phyloP scores from a whole-genome alignment of 2,113 vertebrate species.

The Lophius piscatorius region DNA sequence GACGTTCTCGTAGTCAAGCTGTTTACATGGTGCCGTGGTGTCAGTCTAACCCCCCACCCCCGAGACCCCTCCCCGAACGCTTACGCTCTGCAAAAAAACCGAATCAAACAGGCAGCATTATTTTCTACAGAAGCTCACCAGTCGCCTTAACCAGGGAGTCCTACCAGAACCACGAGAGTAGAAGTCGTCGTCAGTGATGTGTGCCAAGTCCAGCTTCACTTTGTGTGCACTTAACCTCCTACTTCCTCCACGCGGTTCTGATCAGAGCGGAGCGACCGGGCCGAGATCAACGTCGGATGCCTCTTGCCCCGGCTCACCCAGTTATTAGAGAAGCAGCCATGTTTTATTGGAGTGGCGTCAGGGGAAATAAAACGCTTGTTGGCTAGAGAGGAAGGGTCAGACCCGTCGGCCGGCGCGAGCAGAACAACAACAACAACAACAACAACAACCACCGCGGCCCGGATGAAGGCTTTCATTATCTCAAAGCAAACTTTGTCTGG shows the following conservation, averaged over 20 bases:
- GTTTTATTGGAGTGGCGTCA: conserved; percentile 68
- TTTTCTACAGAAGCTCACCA: conserved; percentile 80
- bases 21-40: conserved; percentile 77
- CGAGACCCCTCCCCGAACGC: conserved; percentile 68
- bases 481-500: conserved; percentile 44
- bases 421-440: too few species aligned
- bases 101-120: conserved; percentile 64
- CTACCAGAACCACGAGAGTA: conserved; percentile 61
- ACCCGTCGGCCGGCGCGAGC: too few species aligned
- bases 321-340: conserved; percentile 61
- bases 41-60: conserved; percentile 70
- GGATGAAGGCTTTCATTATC: conserved; percentile 66
- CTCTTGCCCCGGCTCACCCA: not conserved
- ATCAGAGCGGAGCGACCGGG: conserved; percentile 19
- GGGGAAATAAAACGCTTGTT: conserved; percentile 69
- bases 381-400: conserved; percentile 52
- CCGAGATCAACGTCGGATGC: too few species aligned
- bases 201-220: conserved; percentile 60
- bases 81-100: conserved; percentile 71
- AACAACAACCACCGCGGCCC: conserved; percentile 55
- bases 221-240: conserved; percentile 51
- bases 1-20: conserved; percentile 66
- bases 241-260: conserved; percentile 22
- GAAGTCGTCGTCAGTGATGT: conserved; percentile 62
- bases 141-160: conserved; percentile 80